A percentile compares a stretch with the other conserved stretches of the same genome.
Evolutionary conservation across 1,140 invertebrate species (phyloP).

Genomic region (Pygmarrhopalites habei): DNA sequence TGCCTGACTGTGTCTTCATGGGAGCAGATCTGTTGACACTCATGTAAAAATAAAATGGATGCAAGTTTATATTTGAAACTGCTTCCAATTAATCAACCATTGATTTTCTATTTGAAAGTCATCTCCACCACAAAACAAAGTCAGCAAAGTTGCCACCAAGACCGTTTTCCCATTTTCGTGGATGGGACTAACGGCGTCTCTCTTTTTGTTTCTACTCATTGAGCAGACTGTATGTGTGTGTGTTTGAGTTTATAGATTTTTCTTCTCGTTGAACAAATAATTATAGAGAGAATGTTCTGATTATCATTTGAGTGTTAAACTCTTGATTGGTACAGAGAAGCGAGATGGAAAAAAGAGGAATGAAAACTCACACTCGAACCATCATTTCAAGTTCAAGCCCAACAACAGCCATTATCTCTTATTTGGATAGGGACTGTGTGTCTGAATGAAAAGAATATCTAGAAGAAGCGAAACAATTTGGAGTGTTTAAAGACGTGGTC

Average conservation of each 20-base stretch:
- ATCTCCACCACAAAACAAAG: not conserved
- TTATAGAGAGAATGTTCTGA: not conserved
- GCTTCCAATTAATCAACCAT: conserved; percentile 16
- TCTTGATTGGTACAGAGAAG: not conserved
- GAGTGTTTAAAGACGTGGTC: not conserved
- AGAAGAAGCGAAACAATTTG: not conserved
- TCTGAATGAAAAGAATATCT: not conserved
- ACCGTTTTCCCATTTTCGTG: not conserved
- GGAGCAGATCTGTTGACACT: no score
- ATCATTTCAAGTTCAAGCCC: not conserved
- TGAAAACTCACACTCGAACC: not conserved
- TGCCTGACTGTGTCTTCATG: no score
- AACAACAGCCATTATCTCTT: not conserved
- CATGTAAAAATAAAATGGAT: no score
- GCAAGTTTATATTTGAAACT: no score
- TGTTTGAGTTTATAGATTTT: no score
- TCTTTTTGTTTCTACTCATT: no score
- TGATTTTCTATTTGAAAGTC: not conserved
- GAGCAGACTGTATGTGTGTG: no score
- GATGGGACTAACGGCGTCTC: no score
- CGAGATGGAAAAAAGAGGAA: not conserved
- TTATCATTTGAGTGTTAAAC: not conserved
- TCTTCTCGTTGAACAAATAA: not conserved
- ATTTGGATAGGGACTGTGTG: not conserved
- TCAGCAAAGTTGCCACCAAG: not conserved